Conservation (phyloP, 2,113 vertebrate genomes). For the Thalassarche chlororhynchos region DNA sequence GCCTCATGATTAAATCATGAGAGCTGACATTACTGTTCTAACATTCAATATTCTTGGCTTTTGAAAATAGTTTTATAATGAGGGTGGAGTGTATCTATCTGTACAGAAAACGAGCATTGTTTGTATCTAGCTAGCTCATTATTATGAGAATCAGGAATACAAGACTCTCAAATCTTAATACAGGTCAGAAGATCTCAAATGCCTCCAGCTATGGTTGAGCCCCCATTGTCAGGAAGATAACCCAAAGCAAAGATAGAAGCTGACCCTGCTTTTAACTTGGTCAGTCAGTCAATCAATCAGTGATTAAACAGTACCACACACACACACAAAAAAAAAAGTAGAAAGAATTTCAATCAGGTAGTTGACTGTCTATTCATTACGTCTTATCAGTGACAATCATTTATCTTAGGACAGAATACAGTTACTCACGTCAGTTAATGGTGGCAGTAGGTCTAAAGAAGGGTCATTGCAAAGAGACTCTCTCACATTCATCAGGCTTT, state of each 20-base stretch:
- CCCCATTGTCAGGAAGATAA: neutral
- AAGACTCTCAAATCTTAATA: constrained; percentile 53
- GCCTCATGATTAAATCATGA: constrained; percentile 85
- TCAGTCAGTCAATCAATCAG: constrained; percentile 9
- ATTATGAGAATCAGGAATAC: constrained; percentile 50
- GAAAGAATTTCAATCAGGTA: constrained; percentile 9
- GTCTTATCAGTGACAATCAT: constrained; percentile 31
- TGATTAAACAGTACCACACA: constrained; percentile 11
- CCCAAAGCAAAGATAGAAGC: constrained; percentile 34
- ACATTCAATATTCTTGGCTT: constrained; percentile 73
- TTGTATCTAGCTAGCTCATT: constrained; percentile 67
- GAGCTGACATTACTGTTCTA: constrained; percentile 74
- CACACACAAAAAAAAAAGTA: neutral
- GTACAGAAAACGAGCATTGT: constrained; percentile 67
- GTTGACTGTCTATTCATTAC: constrained; percentile 29
- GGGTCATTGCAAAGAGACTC: constrained; percentile 31
- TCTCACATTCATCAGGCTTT: neutral
- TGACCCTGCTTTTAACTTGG: constrained; percentile 20
- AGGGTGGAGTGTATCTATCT: constrained; percentile 64
- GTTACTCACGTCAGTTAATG: neutral
- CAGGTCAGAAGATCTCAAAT: constrained; percentile 36
- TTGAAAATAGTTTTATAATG: constrained; percentile 79
- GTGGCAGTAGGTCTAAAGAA: neutral
- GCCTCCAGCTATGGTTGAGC: neutral
- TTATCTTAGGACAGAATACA: constrained; percentile 21